A percentile compares a stretch with the other conserved stretches of the same genome.
Evolutionary conservation across 1,140 invertebrate species (phyloP).

Genomic region (Protaetia brevitarsis): DNA sequence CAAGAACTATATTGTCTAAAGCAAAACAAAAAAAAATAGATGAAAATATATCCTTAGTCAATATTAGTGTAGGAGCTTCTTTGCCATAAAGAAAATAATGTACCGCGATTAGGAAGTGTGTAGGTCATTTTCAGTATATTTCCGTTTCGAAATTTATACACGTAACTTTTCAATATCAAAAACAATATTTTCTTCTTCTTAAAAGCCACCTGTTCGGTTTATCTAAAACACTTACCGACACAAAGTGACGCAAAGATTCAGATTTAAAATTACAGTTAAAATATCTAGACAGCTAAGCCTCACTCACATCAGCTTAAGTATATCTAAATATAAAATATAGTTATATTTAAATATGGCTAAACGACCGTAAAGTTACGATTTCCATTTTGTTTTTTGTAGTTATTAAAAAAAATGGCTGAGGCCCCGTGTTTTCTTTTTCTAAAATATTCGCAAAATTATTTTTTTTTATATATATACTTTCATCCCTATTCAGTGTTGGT

Average conservation of each 20-base stretch:
- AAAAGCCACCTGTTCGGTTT: constrained; percentile 22
- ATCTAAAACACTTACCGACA: constrained; percentile 27
- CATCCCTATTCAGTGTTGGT: neutral
- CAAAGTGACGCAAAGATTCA: constrained; percentile 9
- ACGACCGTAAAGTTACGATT: neutral
- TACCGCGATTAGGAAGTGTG: constrained; percentile 12
- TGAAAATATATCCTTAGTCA: constrained; percentile 19
- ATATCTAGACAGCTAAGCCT: constrained; percentile 5
- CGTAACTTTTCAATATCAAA: constrained; percentile 7
- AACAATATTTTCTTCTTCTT: neutral
- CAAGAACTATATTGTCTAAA: neutral
- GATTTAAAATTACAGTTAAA: constrained; percentile 11
- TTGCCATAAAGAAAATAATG: neutral
- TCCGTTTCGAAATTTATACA: neutral
- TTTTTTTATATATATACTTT: neutral
- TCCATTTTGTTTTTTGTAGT: neutral
- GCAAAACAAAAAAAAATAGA: constrained; percentile 14
- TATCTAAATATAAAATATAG: constrained; percentile 10
- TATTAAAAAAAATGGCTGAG: neutral
- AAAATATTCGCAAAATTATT: neutral
- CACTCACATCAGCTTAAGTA: neutral
- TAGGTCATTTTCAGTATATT: constrained; percentile 6
- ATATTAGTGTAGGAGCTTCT: neutral
- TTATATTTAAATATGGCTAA: neutral
- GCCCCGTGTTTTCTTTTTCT: neutral